phyloP scores from a whole-genome alignment of 2,888 invertebrate species.

The Amphipoea oculea region DNA sequence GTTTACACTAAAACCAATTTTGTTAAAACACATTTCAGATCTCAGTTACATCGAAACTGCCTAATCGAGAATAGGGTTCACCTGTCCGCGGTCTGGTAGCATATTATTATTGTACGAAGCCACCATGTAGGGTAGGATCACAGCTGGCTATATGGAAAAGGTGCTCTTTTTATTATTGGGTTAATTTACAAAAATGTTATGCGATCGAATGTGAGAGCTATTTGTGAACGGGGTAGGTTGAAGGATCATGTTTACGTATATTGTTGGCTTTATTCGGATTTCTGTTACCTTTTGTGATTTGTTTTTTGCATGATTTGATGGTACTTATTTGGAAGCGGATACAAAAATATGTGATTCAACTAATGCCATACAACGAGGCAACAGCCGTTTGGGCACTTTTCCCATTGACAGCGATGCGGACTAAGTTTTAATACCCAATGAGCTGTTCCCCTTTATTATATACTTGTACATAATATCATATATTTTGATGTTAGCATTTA shows the following conservation, averaged over 20 bases:
- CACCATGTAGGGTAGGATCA: slow-evolving; percentile 38
- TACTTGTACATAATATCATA: no score
- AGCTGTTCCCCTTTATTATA: background rate
- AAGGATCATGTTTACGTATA: slow-evolving; percentile 26
- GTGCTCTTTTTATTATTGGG: slow-evolving; percentile 63
- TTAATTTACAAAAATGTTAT: slow-evolving; percentile 56
- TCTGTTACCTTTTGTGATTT: slow-evolving; percentile 1
- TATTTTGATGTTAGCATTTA: background rate
- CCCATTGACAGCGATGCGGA: background rate
- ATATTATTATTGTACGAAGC: slow-evolving; percentile 65
- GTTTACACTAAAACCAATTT: slow-evolving; percentile 1
- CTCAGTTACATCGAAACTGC: background rate
- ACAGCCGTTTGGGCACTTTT: background rate
- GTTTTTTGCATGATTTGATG: background rate
- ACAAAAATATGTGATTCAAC: background rate
- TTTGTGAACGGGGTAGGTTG: slow-evolving; percentile 25
- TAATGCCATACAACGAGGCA: background rate
- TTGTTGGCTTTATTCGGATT: slow-evolving; percentile 7
- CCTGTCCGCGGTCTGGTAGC: slow-evolving; percentile 57
- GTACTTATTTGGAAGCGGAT: background rate
- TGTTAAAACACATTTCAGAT: background rate
- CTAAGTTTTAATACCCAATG: background rate
- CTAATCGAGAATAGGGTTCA: slow-evolving; percentile 45
- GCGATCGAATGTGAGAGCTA: slow-evolving; percentile 31
- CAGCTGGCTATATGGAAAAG: slow-evolving; percentile 59